Base-by-base conservation (phyloP, 2,113 vertebrate species). In the Pardalotus punctatus region DNA sequence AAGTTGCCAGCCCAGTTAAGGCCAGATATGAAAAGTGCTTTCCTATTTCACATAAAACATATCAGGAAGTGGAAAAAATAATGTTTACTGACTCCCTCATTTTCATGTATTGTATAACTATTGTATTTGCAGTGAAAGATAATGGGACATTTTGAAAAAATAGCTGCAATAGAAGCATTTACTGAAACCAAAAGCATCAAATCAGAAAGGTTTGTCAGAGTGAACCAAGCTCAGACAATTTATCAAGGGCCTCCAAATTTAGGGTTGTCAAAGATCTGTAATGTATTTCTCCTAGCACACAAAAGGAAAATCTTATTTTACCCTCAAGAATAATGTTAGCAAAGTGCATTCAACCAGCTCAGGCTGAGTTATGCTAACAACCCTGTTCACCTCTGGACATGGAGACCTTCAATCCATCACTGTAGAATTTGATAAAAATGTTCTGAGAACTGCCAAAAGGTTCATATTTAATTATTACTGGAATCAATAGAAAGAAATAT, bases 391-490 rank as follows among this genome's bases (percentile, higher is more conserved):
- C 65, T 92, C 77, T 87, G 69, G 57, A 81, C 48, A 53, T 7
- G 18, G 25, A 95, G 48, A 87, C 36, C 65, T 95, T 94, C 65
- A 92, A 79, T 74, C 56, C 4, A 3, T 61, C 86, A 93, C 77
- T 64, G 60, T 8, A 79, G 29, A 70, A 84, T 56, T 74, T 88
- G 47, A 94, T 84, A n/a, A 84, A 95, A 86, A 36, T 45, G 57
- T 87, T 84, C 73, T 0, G 0, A 53, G 43, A 96, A 82, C 82
- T 88, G 88, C 40, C 86, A 79, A 45, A 89, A 94, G 43, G 43
- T 69, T 89, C 53, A 61, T 33, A 79, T 87, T 88, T 93, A 93
- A 95, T 95, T 89, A 94, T 51, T 40, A 67, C 35, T 56, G 27
- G 27, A 86, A 92, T 94, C 81, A 57, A 91, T 0, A 79, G 36